Evolutionary conservation across 2,113 vertebrate genomes (phyloP).

Genomic region (Myocastor coypus): DNA sequence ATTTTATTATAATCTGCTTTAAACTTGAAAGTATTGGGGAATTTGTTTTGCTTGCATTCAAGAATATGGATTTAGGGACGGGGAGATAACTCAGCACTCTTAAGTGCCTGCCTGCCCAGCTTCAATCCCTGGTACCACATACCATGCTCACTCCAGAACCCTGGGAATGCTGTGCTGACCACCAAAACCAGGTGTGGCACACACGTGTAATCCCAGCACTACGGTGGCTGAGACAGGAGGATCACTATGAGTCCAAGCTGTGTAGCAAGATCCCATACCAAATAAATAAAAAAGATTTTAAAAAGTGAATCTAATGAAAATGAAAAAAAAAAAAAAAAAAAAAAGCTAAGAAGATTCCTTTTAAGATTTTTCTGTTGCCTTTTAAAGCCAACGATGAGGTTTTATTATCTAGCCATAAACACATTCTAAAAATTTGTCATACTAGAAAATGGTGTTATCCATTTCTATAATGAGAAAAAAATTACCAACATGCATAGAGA

Average conservation of each 20-base stretch:
- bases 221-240: no score
- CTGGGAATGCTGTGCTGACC: no score
- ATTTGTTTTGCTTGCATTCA: background rate
- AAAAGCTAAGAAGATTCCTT: background rate
- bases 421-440: background rate
- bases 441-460: background rate
- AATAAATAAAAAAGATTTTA: no score
- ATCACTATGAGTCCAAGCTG: no score
- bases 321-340: background rate
- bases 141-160: no score
- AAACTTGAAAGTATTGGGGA: background rate
- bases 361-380: background rate
- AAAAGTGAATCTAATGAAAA: background rate
- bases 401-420: conserved; percentile 16
- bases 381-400: background rate
- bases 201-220: no score
- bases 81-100: no score
- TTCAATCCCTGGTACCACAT: no score
- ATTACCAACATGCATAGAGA: background rate
- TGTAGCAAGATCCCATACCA: no score
- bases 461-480: conserved; percentile 53
- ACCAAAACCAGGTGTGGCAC: no score
- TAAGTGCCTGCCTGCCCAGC: no score
- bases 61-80: background rate
- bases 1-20: conserved; percentile 3